These are phyloP conservation scores for Mustelus asterias DNA, from an alignment of 2,113 vertebrate species.

Conservation along the genomic window DNA sequence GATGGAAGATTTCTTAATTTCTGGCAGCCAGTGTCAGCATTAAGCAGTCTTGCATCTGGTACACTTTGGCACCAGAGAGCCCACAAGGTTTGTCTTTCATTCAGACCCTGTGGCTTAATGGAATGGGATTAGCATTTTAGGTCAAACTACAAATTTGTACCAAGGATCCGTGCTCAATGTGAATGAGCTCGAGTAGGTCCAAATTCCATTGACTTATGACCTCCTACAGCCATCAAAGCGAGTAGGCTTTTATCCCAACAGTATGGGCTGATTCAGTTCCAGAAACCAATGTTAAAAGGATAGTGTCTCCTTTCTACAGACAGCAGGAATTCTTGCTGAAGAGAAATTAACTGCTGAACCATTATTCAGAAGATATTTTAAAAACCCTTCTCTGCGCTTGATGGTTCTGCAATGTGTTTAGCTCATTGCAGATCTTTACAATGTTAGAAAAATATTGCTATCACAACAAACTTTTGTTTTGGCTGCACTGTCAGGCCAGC, in stretches of 20 bases:
- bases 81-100: background rate
- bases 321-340: background rate
- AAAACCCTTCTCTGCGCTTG: background rate
- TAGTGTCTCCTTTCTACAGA: background rate
- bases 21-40: background rate
- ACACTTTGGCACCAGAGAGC: background rate
- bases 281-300: background rate
- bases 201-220: background rate
- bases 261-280: background rate
- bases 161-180: background rate
- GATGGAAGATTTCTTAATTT: background rate
- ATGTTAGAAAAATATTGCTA: slow-evolving; percentile 11
- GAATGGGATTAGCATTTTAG: background rate
- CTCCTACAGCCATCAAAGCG: background rate
- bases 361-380: background rate
- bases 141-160: background rate
- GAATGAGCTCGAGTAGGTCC: background rate
- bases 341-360: background rate
- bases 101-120: too few relatives aligned
- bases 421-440: background rate
- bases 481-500: background rate
- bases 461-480: slow-evolving; percentile 3
- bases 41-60: background rate
- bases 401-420: background rate
- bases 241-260: background rate